Evolutionary conservation across 1,140 invertebrate species (phyloP).

Genomic region (Drosophila watanabei): DNA sequence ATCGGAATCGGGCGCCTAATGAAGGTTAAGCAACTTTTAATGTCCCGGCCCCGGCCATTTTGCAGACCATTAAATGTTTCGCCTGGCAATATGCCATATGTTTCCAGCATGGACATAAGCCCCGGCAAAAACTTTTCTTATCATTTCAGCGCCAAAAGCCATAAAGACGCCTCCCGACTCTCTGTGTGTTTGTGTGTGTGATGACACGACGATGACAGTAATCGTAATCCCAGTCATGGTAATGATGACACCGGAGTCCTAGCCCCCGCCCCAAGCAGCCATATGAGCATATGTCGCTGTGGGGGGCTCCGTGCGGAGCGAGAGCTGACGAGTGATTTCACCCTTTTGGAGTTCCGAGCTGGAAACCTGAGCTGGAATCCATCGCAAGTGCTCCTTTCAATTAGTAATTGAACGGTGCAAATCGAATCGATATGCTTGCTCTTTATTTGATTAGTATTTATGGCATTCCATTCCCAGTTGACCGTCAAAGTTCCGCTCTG

Average conservation of each 20-base stretch:
- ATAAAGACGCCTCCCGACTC: slow-evolving; percentile 62
- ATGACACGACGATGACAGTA: slow-evolving; percentile 68
- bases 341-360: slow-evolving; percentile 8
- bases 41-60: slow-evolving; percentile 67
- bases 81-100: slow-evolving; percentile 83
- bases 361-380: slow-evolving; percentile 1
- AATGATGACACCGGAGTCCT: slow-evolving; percentile 69
- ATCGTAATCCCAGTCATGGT: slow-evolving; percentile 69
- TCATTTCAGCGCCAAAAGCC: slow-evolving; percentile 73
- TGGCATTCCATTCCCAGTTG: background rate
- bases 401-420: slow-evolving; percentile 28
- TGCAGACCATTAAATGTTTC: slow-evolving; percentile 83
- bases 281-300: slow-evolving; percentile 58
- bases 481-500: slow-evolving; percentile 1
- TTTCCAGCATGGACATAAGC: slow-evolving; percentile 69
- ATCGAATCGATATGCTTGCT: slow-evolving; percentile 21
- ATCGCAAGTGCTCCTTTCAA: slow-evolving; percentile 25
- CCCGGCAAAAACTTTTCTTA: slow-evolving; percentile 73
- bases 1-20: slow-evolving; percentile 65
- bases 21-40: slow-evolving; percentile 84
- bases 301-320: background rate
- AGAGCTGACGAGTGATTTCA: slow-evolving; percentile 23
- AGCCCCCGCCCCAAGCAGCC: slow-evolving; percentile 10
- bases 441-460: slow-evolving; percentile 27
- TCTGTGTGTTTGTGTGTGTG: slow-evolving; percentile 28